These are phyloP conservation scores for Coreius guichenoti DNA, from an alignment of 2,797 vertebrate species.

Conservation along the genomic window DNA sequence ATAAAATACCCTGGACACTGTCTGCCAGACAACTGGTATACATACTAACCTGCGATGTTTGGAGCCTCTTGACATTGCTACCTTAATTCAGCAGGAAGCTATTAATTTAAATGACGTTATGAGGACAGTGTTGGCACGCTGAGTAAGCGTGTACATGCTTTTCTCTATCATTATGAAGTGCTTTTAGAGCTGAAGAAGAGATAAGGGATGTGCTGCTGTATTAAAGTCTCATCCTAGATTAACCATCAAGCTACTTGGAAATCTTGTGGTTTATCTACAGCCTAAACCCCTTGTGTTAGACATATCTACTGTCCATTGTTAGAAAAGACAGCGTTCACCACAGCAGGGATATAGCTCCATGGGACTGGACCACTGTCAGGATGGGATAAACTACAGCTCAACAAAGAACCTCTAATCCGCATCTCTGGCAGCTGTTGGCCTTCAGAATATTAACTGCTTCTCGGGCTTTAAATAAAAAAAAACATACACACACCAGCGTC, in stretches of 20 bases:
- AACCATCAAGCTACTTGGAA: conserved; percentile 33
- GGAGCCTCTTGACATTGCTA: conserved; percentile 53
- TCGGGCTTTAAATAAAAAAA: conserved; percentile 14
- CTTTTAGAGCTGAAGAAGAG: conserved; percentile 22
- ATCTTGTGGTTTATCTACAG: conserved; percentile 19
- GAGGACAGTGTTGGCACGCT: conserved; percentile 53
- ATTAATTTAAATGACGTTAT: conserved; percentile 65
- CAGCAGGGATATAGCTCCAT: conserved; percentile 29
- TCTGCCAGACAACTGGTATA: conserved; percentile 54
- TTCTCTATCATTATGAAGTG: conserved; percentile 35
- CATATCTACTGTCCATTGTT: conserved; percentile 37
- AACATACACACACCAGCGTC: neutral
- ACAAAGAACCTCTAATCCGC: conserved; percentile 48
- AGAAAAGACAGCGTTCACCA: conserved; percentile 8
- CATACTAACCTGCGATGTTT: conserved; percentile 53
- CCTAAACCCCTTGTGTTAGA: conserved; percentile 25
- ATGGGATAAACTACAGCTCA: conserved; percentile 42
- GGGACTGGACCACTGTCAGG: conserved; percentile 31
- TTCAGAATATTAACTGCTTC: conserved; percentile 49
- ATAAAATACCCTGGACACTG: conserved; percentile 54
- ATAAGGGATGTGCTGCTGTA: neutral
- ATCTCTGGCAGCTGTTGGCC: conserved; percentile 39
- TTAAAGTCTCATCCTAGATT: conserved; percentile 35
- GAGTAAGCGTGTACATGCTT: conserved; percentile 4
- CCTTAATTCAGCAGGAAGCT: conserved; percentile 62